These are phyloP conservation scores for Hyppa rectilinea DNA, from an alignment of 2,888 invertebrate genomes.

Conservation along the genomic window DNA sequence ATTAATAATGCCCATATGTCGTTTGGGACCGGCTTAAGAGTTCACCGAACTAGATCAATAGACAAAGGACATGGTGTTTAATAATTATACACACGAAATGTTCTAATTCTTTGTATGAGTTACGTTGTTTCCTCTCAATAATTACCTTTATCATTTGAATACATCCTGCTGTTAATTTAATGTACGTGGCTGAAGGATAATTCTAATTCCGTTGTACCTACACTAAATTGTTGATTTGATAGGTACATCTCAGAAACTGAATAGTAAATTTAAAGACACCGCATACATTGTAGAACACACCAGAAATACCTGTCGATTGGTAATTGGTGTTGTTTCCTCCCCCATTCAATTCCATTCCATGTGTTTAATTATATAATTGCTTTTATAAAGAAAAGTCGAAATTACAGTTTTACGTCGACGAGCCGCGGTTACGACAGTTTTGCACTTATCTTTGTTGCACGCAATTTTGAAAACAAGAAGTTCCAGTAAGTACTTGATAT, in stretches of 20 bases:
- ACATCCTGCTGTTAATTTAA: not conserved
- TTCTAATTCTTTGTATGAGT: not conserved
- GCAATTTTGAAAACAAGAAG: slow-evolving; percentile 37
- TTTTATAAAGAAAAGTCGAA: slow-evolving; percentile 58
- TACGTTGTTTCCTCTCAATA: not conserved
- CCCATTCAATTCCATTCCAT: slow-evolving; percentile 57
- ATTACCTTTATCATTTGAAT: not conserved
- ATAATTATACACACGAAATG: not conserved
- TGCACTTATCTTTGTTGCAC: slow-evolving; percentile 63
- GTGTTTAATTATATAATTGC: slow-evolving; percentile 61
- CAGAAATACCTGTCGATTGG: slow-evolving; percentile 36
- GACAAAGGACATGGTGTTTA: too few species aligned
- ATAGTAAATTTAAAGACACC: not conserved
- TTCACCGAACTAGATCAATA: not conserved
- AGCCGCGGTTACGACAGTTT: slow-evolving; percentile 69
- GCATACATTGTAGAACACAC: slow-evolving; percentile 8
- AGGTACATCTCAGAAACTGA: not conserved
- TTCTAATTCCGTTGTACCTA: too few species aligned
- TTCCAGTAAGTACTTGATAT: not conserved
- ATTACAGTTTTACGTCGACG: slow-evolving; percentile 48
- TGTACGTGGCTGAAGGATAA: not conserved
- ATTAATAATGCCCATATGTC: slow-evolving; percentile 49
- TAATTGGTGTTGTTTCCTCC: slow-evolving; percentile 56
- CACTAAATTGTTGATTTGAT: not conserved
- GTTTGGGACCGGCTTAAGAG: slow-evolving; percentile 4